Conservation (phyloP, 2,113 vertebrate species). For the Pachypanchax playfairii region DNA sequence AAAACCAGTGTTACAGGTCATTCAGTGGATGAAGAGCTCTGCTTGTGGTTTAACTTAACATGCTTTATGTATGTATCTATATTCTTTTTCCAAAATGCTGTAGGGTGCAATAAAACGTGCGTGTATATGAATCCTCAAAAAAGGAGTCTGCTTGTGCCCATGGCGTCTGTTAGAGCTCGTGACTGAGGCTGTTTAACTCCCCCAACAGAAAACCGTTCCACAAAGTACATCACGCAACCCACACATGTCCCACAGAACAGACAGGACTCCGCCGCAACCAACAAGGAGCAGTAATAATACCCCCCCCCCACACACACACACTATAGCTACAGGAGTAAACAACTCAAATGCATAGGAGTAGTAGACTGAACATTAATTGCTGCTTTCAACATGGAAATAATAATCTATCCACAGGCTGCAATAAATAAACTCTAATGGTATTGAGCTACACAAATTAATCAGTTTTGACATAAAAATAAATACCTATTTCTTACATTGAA, state of each 20-base stretch:
- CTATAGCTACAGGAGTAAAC: slow-evolving; percentile 26
- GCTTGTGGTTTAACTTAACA: slow-evolving; percentile 24
- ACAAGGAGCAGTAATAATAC: slow-evolving; percentile 63
- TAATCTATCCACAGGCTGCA: too few species aligned
- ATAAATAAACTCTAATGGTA: slow-evolving; percentile 9
- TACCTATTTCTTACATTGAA: too few species aligned
- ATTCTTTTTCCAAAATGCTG: slow-evolving; percentile 20
- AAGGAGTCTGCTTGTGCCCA: slow-evolving; percentile 70
- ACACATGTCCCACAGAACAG: slow-evolving; percentile 79
- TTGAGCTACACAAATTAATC: too few species aligned
- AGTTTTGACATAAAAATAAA: too few species aligned
- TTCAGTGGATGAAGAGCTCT: slow-evolving; percentile 26
- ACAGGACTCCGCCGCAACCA: slow-evolving; percentile 64
- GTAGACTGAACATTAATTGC: too few species aligned
- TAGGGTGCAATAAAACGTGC: slow-evolving; percentile 41
- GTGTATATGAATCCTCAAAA: slow-evolving; percentile 61
- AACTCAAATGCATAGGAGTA: slow-evolving; percentile 21
- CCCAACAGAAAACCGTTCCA: slow-evolving; percentile 75
- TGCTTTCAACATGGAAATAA: too few species aligned
- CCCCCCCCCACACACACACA: slow-evolving; percentile 18
- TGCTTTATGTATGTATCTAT: slow-evolving; percentile 28
- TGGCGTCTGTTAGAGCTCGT: slow-evolving; percentile 77
- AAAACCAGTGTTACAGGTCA: slow-evolving; percentile 11
- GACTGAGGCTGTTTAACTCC: slow-evolving; percentile 80
- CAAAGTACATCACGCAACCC: slow-evolving; percentile 77